phyloP scores from a whole-genome alignment of 2,113 vertebrate genomes.

The Columba livia region DNA sequence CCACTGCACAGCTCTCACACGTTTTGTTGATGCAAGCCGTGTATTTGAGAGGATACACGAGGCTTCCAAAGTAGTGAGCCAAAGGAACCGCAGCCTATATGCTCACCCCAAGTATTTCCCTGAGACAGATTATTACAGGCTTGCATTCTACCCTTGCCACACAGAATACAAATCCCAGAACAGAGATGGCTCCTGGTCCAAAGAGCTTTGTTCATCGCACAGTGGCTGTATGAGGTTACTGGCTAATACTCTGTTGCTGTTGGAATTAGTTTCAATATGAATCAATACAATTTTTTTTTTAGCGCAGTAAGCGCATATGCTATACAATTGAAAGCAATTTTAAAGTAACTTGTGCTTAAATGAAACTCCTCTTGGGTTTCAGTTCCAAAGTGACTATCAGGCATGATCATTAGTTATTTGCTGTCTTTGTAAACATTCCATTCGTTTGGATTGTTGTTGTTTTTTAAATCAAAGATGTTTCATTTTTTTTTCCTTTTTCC shows the following conservation, averaged over 20 bases:
- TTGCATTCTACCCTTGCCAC: not conserved
- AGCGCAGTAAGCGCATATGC: rapidly evolving
- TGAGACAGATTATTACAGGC: not conserved
- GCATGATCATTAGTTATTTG: not conserved
- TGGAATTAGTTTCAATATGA: slow-evolving; percentile 50
- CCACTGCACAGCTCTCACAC: not conserved
- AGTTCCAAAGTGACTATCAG: not conserved
- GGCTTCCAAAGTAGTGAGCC: not conserved
- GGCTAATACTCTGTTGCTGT: slow-evolving; percentile 48
- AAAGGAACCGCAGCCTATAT: not conserved
- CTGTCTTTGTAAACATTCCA: slow-evolving; percentile 37
- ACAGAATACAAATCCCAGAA: slow-evolving; percentile 6
- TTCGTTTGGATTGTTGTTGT: slow-evolving; percentile 44
- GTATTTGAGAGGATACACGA: not conserved
- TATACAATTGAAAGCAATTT: not conserved
- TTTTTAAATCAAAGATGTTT: not conserved
- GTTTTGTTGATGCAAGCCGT: not conserved
- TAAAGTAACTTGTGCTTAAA: slow-evolving; percentile 18
- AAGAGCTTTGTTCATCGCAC: not conserved
- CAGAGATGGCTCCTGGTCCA: not conserved
- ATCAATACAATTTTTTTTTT: slow-evolving; percentile 13
- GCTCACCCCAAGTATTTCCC: not conserved
- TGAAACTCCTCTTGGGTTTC: not conserved
- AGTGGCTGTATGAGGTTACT: slow-evolving; percentile 14
- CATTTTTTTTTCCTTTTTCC: not conserved